A percentile compares a stretch with the other conserved stretches of the same genome.
Conservation (phyloP, 2,888 invertebrate genomes). For the Gortyna flavago region DNA sequence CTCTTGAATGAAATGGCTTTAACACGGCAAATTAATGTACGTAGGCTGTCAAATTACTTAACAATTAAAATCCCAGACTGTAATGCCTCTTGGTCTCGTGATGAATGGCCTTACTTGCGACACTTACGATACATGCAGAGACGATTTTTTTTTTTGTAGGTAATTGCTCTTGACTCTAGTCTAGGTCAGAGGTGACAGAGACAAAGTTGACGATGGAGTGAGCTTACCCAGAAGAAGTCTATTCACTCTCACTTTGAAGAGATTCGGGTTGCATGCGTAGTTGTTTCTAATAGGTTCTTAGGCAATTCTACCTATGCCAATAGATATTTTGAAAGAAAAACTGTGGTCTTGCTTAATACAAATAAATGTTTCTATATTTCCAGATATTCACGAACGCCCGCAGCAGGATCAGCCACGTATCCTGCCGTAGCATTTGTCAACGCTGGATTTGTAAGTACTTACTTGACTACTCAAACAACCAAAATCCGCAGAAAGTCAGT, state of each 20-base stretch:
- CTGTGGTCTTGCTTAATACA: neutral
- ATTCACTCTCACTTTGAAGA: no score
- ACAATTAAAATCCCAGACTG: neutral
- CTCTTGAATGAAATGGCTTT: neutral
- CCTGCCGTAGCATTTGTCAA: slow-evolving; percentile 80
- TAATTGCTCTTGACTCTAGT: no score
- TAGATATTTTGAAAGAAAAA: neutral
- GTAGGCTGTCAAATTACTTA: neutral
- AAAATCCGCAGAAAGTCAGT: no score
- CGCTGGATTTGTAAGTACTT: slow-evolving; percentile 83
- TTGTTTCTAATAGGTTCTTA: neutral
- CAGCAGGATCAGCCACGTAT: slow-evolving; percentile 74
- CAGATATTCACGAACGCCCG: slow-evolving; percentile 81
- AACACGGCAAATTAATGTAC: no score
- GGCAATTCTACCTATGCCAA: neutral
- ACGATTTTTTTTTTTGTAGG: no score
- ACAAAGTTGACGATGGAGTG: no score
- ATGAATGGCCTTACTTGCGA: neutral
- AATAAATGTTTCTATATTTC: slow-evolving; percentile 30
- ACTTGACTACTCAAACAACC: no score
- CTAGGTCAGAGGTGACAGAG: no score
- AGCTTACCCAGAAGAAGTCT: no score
- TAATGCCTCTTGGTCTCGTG: neutral
- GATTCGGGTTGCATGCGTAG: no score
- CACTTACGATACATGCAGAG: neutral